Evolutionary conservation across 2,888 invertebrate genomes (phyloP), one percentile per base, ranked within the genome.

Genomic region (Ypsolopha sequella): DNA sequence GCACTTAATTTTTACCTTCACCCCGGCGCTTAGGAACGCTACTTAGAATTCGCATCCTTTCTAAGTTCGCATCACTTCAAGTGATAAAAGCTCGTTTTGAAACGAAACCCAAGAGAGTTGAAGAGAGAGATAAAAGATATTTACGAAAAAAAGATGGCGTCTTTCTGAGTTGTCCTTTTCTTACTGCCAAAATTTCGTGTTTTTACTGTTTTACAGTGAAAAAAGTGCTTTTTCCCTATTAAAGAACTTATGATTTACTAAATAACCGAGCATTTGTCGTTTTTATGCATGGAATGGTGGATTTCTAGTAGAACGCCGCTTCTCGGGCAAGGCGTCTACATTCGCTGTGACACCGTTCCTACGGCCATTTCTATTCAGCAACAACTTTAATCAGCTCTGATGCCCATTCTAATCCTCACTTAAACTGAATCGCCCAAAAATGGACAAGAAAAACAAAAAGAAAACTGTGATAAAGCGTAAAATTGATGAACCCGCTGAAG

Each of bases 371-470:
- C 54, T 58, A 41, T 52, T 52, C 51, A 61, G 53, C 53, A 55
- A 54, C 41, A 56, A 57, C 51, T 57, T 57, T n/a, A 55, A 54
- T 52, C 53, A 56, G 55, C 51, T 59, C 57, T 56, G 53, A 53
- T 59, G 59, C 58, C 59, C 54, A 64, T 65, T 51, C 35, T 11
- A n/a, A 43, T 10, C 43, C 36, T 38, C 7, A 45, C 8, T 9
- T 11, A 36, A 8, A 10, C 33, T 13, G 6, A 24, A 24, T n/a
- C 38, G 24, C 13, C 63, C 62, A 67, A 82, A 81, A 74, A 87
- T 87, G 87, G 87, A 87, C 75, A 87, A 87, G 69, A 87, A 87
- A 71, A 84, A 62, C 58, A 85, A 84, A 62, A 87, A 87, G 70
- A 87, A 80, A 70, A 78, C 78, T 63, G 86, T 80, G 46, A 80